Evolutionary conservation across 2,113 vertebrate species (phyloP), one percentile per base, ranked within the genome.

Genomic region (Boulengerochromis microlepis): DNA sequence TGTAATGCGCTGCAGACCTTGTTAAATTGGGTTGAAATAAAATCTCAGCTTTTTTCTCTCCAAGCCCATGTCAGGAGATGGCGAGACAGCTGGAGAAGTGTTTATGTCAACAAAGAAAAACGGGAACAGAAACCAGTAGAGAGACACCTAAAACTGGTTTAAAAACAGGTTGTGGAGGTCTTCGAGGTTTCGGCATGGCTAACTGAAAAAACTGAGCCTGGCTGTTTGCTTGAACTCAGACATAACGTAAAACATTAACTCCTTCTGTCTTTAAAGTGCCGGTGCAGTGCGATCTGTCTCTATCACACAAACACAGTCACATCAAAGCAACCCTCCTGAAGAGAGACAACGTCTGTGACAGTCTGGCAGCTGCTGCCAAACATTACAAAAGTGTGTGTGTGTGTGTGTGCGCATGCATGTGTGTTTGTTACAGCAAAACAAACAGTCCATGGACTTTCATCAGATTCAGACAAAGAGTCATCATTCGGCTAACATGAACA

Each of bases 341-440:
- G 91, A 86, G 80, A 90, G 94, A 93, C 91, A 94, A 95, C 93
- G 92, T 90, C 85, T 80, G 90, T 85, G 93, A 92, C 81, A 40
- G 90, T 85, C 82, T 81, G 66, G 81, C 94, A 95, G 92, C 93
- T 95, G 93, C 64, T 92, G 87, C 80, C 83, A 82, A 71, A 87
- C 89, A 56, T 76, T 87, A 35, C 69, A 90, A 81, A 85, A 19
- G n/a, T 42, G 66, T 50, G 24, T 54, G 66, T 54, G 31, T 56
- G 24, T 64, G 19, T 50, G 71, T 66, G 86, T 0, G 6, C 1
- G 3, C 6, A 47, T 4, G 8, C 18, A 10, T 10, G 50, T 53
- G 2, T 53, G 12, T 26, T 24, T 80, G 57, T 92, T 86, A 81
- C 81, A 90, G 64, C 24, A 81, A 52, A 82, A 86, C 76, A 87